Evolutionary conservation across 2,113 vertebrate species (phyloP).

Genomic region (Paramormyrops kingsleyae): DNA sequence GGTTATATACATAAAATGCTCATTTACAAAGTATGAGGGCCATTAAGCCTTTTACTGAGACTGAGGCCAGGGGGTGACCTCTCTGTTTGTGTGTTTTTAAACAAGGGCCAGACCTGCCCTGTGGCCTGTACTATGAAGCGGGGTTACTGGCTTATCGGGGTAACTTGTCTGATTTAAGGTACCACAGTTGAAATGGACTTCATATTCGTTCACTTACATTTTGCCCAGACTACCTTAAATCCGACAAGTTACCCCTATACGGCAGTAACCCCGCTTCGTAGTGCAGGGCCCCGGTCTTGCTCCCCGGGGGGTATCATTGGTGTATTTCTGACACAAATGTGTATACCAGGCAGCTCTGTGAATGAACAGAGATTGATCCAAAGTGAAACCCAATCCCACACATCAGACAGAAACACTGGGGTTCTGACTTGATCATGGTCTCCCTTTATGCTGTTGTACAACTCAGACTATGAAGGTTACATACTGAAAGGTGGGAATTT

Average conservation of each 20-base stretch:
- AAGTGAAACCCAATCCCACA: not conserved
- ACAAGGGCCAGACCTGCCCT: not conserved
- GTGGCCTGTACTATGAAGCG: too few species aligned
- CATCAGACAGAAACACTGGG: not conserved
- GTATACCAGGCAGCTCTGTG: not conserved
- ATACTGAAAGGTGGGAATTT: not conserved
- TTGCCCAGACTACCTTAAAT: too few species aligned
- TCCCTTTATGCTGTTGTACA: not conserved
- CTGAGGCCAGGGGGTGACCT: not conserved
- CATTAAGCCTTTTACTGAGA: not conserved
- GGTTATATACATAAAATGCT: not conserved
- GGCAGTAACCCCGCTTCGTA: too few species aligned
- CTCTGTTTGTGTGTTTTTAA: not conserved
- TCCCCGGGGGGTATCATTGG: not conserved
- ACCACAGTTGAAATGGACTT: too few species aligned
- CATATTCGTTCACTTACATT: too few species aligned
- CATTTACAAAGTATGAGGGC: not conserved
- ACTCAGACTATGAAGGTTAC: not conserved
- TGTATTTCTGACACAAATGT: not conserved
- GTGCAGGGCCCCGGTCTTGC: not conserved
- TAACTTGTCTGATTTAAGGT: too few species aligned
- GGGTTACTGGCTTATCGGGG: too few species aligned
- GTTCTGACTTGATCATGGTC: not conserved
- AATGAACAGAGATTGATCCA: conserved; percentile 5
- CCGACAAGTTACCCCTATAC: too few species aligned